Base-by-base conservation (phyloP, 1,140 invertebrate genomes). In the Eufriesea mexicana region DNA sequence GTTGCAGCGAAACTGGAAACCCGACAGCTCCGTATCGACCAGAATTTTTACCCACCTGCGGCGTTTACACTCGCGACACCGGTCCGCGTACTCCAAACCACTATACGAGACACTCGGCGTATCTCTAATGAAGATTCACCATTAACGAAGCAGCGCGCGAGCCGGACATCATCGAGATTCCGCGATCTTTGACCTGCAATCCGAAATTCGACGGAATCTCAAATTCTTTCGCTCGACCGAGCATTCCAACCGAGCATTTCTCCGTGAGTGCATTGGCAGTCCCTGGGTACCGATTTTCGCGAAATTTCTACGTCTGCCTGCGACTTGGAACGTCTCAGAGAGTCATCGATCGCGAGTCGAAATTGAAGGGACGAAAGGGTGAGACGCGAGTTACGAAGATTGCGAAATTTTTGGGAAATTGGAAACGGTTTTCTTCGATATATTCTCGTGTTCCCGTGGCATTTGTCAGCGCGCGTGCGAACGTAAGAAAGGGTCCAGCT, bases 171-270 rank as follows among this genome's bases (percentile, higher is more conserved):
- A 35, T 18, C 25, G 54, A 28, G 62, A 70, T 79, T 79, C 66
- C 76, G 12, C 18, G 5, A 12, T 16, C 18, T 16, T 20, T n/a
- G n/a, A 54, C 35, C 47, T 10, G 28, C 25, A 49, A 57, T 75
- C 18, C 28, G 20, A 64, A 64, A 42, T 64, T 64, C 9, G 9
- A 42, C 20, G 62, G 35, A 64, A 42, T 64, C 35, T 18, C 35
- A 23, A 35, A 42, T 16, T 23, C 2, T 28, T 12, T 23, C 16
- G 47, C 28, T n/a, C 49, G 28, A 77, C 55, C 25, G 25, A 66
- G 47, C 76, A 78, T 78, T 78, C 64, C 64, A 28, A 42, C 51
- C n/a, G n/a, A n/a, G n/a, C 14, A 78, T 78, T 78, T 70, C 64
- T 68, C n/a, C 18, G 20, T 23, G 28, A n/a, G 57, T 59, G 42